phyloP scores from a whole-genome alignment of 2,888 invertebrate genomes.

The Peribatodes rhomboidaria region DNA sequence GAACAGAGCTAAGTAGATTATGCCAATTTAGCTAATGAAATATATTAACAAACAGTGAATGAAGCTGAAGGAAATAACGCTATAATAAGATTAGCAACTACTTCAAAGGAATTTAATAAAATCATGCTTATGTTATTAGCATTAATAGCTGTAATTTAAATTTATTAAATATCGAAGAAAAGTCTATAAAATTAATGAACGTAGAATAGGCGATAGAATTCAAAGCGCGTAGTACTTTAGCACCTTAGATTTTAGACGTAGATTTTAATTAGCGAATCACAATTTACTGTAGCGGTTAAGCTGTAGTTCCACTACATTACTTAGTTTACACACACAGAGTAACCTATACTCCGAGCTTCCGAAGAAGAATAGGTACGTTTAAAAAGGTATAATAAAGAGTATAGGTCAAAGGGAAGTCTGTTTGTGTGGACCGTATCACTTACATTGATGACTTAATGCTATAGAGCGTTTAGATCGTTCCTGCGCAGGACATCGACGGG shows the following conservation, averaged over 20 bases:
- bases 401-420: constrained; percentile 52
- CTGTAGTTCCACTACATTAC: constrained; percentile 60
- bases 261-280: constrained; percentile 45
- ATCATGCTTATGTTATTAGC: constrained; percentile 25
- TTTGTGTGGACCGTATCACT: constrained; percentile 69
- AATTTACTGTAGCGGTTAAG: constrained; percentile 42
- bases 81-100: constrained; percentile 21
- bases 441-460: constrained; percentile 78
- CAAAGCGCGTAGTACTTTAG: constrained; percentile 9
- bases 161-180: not conserved
- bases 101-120: constrained; percentile 3
- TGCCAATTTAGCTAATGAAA: constrained; percentile 30
- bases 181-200: not conserved
- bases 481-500: constrained; percentile 85
- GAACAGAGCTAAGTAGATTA: constrained; percentile 50
- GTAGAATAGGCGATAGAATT: not conserved
- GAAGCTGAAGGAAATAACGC: constrained; percentile 23
- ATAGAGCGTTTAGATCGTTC: constrained; percentile 84
- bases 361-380: constrained; percentile 7
- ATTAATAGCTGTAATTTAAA: constrained; percentile 1
- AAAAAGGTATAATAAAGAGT: not conserved
- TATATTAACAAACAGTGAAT: not conserved
- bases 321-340: constrained; percentile 67
- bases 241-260: constrained; percentile 9
- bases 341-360: constrained; percentile 4